phyloP scores from a whole-genome alignment of 2,888 invertebrate species.

The Buathra laborator region DNA sequence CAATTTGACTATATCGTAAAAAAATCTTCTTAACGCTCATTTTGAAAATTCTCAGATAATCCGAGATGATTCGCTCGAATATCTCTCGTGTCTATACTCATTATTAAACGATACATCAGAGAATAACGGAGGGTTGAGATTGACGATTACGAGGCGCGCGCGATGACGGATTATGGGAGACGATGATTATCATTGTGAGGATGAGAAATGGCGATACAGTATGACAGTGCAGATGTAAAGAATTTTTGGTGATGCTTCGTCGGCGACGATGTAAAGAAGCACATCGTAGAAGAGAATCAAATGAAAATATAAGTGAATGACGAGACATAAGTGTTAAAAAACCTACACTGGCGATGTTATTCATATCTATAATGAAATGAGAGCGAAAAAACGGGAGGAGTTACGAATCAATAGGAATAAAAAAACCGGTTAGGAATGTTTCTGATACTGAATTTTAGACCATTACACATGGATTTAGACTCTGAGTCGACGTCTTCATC shows the following conservation, averaged over 20 bases:
- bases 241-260: neutral
- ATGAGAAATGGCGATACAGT: slow-evolving; percentile 12
- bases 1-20: no score
- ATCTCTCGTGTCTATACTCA: neutral
- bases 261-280: neutral
- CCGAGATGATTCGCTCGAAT: no score
- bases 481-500: no score
- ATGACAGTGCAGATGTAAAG: slow-evolving; percentile 21
- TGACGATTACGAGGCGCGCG: slow-evolving; percentile 7
- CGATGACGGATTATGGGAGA: neutral
- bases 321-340: neutral
- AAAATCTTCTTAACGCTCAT: no score
- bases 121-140: neutral
- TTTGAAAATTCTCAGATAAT: slow-evolving; percentile 3
- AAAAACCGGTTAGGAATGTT: no score
- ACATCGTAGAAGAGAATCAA: neutral
- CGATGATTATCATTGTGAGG: slow-evolving; percentile 32
- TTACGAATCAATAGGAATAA: no score
- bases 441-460: no score
- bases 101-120: slow-evolving; percentile 8
- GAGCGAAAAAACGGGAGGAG: no score
- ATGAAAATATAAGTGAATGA: neutral
- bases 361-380: no score
- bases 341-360: neutral
- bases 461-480: no score